A percentile compares a stretch with the other conserved stretches of the same genome.
Conservation (phyloP, 2,888 invertebrate genomes). For the Drosophila hamatofila region DNA sequence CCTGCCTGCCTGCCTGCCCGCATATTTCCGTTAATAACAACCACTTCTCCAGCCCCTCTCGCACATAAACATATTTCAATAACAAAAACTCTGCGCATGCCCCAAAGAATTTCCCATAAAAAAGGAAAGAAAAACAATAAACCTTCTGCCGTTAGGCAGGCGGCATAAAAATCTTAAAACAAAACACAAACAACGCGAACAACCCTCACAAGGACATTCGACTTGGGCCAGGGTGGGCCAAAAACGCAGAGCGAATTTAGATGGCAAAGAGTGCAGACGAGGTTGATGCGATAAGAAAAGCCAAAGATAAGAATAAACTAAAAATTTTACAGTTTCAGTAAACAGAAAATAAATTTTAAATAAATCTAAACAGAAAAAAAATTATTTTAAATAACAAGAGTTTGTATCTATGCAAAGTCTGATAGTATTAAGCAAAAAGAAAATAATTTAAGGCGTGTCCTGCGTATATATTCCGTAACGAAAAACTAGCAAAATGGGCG, state of each 20-base stretch:
- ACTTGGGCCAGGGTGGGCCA: constrained; percentile 58
- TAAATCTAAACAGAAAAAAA: neutral
- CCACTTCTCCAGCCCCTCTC: constrained; percentile 18
- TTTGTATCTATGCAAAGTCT: neutral
- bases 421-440: neutral
- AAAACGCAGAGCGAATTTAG: constrained; percentile 51
- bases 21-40: constrained; percentile 22
- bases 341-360: neutral
- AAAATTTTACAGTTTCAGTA: neutral
- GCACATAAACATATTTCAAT: constrained; percentile 52
- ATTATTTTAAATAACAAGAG: neutral
- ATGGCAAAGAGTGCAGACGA: constrained; percentile 56
- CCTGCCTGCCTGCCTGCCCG: constrained; percentile 9
- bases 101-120: constrained; percentile 59
- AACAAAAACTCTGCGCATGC: constrained; percentile 77
- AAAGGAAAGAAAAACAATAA: constrained; percentile 19
- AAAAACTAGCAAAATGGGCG: constrained; percentile 56
- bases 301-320: constrained; percentile 30
- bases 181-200: constrained; percentile 68
- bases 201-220: constrained; percentile 71
- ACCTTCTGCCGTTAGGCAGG: constrained; percentile 29
- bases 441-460: constrained; percentile 45
- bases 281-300: constrained; percentile 34
- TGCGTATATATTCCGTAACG: constrained; percentile 16
- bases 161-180: constrained; percentile 52